Evolutionary conservation across 2,797 vertebrate species (phyloP), one percentile per base, ranked within the genome.

Genomic region (Danio albolineatus): DNA sequence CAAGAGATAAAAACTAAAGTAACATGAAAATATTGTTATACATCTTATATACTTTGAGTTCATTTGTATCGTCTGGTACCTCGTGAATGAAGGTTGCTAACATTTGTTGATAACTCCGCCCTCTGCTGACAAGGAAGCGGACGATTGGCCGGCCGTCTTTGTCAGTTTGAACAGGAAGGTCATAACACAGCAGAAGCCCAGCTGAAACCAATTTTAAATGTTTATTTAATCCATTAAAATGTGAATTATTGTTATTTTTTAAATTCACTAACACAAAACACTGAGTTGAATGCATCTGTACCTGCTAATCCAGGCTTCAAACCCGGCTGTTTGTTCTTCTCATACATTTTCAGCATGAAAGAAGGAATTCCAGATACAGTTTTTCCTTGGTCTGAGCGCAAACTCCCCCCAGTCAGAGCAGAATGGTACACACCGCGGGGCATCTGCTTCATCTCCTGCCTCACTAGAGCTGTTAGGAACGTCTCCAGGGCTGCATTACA

Each of bases 251-350:
- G 28, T 28, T 28, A 1, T 28, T 28, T 28, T 28, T 28, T 9
- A 0, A 28, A 8, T 16, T 28, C 48, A 16, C 19, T 14, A 2
- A 57, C 14, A 16, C 13, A 28, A 6, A 53, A 14, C n/a, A 38
- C 12, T 10, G 7, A 51, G 6, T 17, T 4, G 0, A 14, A 65
- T 4, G 49, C 13, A 28, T 13, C 17, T 36, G 89, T 83, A 98
- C 98, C 97, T 91, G 98, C 96, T 36, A 99, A 94, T 69, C 97
- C 97, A 16, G 96, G 94, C 4, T 96, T 98, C 77, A 99, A 89
- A 5, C 97, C 98, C 1, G 98, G 98, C 84, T 98, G 97, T 80
- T 94, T 97, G 88, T 98, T 99, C 73, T 94, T 98, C 88, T 98
- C 97, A 12, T 99, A 97, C 76, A 93, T 95, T 90, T 95, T 98